A percentile compares a stretch with the other conserved stretches of the same genome.
These are phyloP conservation scores for Globia sparganii DNA, from an alignment of 2,888 invertebrate genomes.

Conservation along the genomic window DNA sequence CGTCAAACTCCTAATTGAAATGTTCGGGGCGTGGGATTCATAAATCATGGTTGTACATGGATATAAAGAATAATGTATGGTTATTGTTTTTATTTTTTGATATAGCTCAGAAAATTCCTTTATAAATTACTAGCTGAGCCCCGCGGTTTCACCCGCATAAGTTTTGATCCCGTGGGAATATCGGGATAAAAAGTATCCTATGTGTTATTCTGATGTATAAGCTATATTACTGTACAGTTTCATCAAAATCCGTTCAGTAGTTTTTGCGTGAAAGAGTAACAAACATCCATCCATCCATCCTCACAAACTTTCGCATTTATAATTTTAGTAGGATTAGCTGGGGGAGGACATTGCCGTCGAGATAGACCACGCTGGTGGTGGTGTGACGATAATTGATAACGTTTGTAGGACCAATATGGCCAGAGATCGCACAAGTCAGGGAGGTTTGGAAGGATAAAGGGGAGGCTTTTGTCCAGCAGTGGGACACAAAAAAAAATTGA, in stretches of 20 bases:
- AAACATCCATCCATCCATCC: no score
- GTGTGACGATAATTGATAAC: neutral
- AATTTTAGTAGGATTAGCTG: no score
- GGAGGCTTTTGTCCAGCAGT: neutral
- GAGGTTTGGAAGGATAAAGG: neutral
- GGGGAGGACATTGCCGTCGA: neutral
- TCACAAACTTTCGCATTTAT: no score
- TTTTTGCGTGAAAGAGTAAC: no score
- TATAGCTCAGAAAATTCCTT: accelerated
- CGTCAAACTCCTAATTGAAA: constrained; percentile 84
- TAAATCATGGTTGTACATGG: constrained; percentile 77
- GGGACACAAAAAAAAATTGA: neutral
- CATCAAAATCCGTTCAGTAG: no score
- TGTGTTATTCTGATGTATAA: no score
- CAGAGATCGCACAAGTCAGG: neutral
- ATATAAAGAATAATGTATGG: constrained; percentile 57
- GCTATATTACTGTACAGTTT: no score
- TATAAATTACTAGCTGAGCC: no score
- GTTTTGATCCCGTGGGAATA: no score
- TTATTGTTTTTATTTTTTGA: neutral
- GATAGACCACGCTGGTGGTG: neutral
- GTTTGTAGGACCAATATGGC: neutral
- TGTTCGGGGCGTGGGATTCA: constrained; percentile 75
- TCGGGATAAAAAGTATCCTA: no score
- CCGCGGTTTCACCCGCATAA: no score